These are phyloP conservation scores for Adelges cooleyi DNA, from an alignment of 1,140 invertebrate species.

Conservation along the genomic window DNA sequence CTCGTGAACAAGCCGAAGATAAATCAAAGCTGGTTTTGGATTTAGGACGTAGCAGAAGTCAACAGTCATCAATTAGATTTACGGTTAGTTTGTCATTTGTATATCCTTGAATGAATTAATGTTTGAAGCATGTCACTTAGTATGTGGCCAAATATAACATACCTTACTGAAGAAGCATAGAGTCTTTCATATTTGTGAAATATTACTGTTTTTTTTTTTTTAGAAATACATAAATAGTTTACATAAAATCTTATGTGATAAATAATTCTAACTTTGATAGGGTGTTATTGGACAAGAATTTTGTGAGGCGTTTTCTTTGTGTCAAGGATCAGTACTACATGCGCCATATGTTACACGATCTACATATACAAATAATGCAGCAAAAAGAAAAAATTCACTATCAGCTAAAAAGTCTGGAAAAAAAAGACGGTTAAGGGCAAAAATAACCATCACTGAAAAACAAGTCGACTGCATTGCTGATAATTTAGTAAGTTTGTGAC, in stretches of 20 bases:
- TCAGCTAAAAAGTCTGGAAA: not conserved
- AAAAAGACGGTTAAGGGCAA: not conserved
- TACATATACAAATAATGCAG: not conserved
- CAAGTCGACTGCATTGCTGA: slow-evolving; percentile 14
- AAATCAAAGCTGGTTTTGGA: slow-evolving; percentile 40
- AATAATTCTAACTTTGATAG: too few relatives aligned
- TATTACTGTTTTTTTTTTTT: not conserved
- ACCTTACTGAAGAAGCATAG: too few relatives aligned
- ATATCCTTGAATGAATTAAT: too few relatives aligned
- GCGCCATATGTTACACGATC: not conserved
- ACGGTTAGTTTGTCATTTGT: not conserved
- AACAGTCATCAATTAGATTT: slow-evolving; percentile 31
- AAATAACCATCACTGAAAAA: slow-evolving; percentile 17
- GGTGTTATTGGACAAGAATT: slow-evolving; percentile 3
- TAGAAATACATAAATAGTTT: too few relatives aligned
- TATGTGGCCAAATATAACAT: too few relatives aligned
- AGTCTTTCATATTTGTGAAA: not conserved
- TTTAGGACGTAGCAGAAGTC: slow-evolving; percentile 36
- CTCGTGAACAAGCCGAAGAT: slow-evolving; percentile 33
- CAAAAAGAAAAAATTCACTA: not conserved
- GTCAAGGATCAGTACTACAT: slow-evolving; percentile 19
- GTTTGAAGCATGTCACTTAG: too few relatives aligned
- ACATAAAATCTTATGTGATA: too few relatives aligned
- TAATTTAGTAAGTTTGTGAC: slow-evolving; percentile 3
- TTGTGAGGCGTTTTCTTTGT: slow-evolving; percentile 11